phyloP scores from a whole-genome alignment of 2,888 invertebrate species.

The Boloria euphrosyne region DNA sequence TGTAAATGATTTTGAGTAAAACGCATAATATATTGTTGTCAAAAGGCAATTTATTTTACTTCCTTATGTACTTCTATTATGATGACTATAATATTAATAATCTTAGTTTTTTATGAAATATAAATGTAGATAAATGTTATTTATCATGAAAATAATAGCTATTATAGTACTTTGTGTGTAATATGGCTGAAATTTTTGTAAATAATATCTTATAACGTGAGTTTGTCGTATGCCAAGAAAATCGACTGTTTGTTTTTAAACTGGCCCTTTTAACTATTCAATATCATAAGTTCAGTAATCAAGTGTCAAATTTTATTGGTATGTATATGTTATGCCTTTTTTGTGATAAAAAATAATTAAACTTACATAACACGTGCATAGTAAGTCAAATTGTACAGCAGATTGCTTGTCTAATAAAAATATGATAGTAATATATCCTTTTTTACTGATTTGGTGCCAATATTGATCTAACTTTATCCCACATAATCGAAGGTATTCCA shows the following conservation, averaged over 20 bases:
- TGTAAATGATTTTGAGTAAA: too few relatives aligned
- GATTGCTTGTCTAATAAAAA: conserved; percentile 48
- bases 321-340: conserved; percentile 25
- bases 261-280: too few relatives aligned
- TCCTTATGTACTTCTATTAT: too few relatives aligned
- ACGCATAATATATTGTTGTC: too few relatives aligned
- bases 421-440: conserved; percentile 42
- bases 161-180: background rate
- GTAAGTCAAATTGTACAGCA: conserved; percentile 48
- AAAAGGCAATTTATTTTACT: too few relatives aligned
- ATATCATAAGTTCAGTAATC: too few relatives aligned
- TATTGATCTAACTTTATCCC: too few relatives aligned
- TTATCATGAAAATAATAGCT: conserved; percentile 8
- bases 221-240: background rate
- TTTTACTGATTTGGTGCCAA: conserved; percentile 25
- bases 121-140: conserved; percentile 14
- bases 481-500: too few relatives aligned
- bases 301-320: conserved; percentile 5
- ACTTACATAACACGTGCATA: conserved; percentile 46
- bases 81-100: too few relatives aligned
- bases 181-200: conserved; percentile 7
- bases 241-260: too few relatives aligned
- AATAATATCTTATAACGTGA: background rate
- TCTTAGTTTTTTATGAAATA: background rate
- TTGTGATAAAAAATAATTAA: conserved; percentile 41